Conservation (phyloP, 2,113 vertebrate genomes). For the Takifugu bimaculatus region DNA sequence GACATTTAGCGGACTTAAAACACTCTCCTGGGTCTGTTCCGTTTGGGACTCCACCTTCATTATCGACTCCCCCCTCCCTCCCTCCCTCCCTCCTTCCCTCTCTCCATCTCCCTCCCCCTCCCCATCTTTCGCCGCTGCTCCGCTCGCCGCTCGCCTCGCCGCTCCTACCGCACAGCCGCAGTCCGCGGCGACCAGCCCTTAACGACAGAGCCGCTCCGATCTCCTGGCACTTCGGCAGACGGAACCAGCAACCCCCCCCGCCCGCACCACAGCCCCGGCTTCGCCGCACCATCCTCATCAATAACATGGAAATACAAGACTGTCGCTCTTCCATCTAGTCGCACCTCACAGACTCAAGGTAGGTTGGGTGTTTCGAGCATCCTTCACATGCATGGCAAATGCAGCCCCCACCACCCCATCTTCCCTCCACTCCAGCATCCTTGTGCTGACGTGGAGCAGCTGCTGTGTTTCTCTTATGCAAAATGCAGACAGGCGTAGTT, state of each 20-base stretch:
- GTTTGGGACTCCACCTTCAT: conserved; percentile 50
- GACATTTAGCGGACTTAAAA: conserved; percentile 29
- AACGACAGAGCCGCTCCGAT: conserved; percentile 49
- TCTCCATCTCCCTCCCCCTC: not conserved
- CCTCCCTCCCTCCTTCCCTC: not conserved
- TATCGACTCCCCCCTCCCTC: conserved; percentile 1
- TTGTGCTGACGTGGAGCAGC: conserved; percentile 51
- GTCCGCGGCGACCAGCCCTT: conserved; percentile 62
- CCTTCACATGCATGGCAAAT: conserved; percentile 14
- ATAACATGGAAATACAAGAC: conserved; percentile 57
- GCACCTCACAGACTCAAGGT: conserved; percentile 71
- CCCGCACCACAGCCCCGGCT: conserved; percentile 9
- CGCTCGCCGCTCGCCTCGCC: conserved; percentile 35
- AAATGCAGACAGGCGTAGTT: conserved; percentile 24
- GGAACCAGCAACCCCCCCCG: conserved; percentile 24
- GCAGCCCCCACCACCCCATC: not conserved
- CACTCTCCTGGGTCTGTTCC: conserved; percentile 40
- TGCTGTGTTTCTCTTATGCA: conserved; percentile 18
- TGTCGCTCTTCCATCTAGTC: conserved; percentile 55
- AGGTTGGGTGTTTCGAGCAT: conserved; percentile 40
- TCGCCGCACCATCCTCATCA: conserved; percentile 48
- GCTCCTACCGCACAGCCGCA: conserved; percentile 67
- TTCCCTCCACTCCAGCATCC: conserved; percentile 15
- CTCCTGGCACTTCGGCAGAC: conserved; percentile 35
- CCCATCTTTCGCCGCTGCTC: conserved; percentile 33